These are phyloP conservation scores for Oreohelix idahoensis DNA, from an alignment of 1,140 invertebrate species.

Conservation along the genomic window DNA sequence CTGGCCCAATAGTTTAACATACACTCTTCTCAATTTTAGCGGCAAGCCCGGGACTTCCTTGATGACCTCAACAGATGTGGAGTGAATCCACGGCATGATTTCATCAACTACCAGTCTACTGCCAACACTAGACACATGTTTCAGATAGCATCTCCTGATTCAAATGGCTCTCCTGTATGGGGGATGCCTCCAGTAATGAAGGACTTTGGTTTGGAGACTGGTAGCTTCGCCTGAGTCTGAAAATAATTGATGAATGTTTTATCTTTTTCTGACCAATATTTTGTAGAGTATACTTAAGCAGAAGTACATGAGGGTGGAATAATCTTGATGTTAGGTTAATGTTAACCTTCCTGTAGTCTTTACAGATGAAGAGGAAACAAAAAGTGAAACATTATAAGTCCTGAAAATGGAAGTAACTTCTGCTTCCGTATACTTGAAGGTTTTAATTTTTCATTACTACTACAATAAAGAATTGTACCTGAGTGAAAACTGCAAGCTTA, in stretches of 20 bases:
- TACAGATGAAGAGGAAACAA: too few species aligned
- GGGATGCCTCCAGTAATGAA: not conserved
- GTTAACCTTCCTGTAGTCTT: too few species aligned
- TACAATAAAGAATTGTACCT: conserved; percentile 3
- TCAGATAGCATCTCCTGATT: not conserved
- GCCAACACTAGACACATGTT: not conserved
- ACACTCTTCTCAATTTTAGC: not conserved
- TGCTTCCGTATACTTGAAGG: not conserved
- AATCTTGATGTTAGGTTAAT: too few species aligned
- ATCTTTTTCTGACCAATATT: too few species aligned
- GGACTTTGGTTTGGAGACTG: conserved; percentile 7
- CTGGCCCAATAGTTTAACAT: too few species aligned
- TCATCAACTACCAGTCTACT: not conserved
- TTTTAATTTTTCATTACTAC: not conserved
- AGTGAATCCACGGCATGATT: not conserved
- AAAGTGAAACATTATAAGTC: too few species aligned
- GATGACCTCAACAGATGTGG: conserved; percentile 8
- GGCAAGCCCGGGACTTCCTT: conserved; percentile 11
- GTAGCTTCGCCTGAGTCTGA: not conserved
- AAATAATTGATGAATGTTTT: not conserved
- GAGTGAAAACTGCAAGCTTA: not conserved
- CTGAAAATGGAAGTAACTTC: too few species aligned
- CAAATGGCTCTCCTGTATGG: not conserved
- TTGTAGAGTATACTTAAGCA: too few species aligned
- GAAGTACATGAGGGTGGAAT: too few species aligned